Percentiles rank a stretch among this genome's conserved stretches.
These are phyloP conservation scores for Odontamblyopus rebecca DNA, from an alignment of 2,797 vertebrate species.

Conservation along the genomic window DNA sequence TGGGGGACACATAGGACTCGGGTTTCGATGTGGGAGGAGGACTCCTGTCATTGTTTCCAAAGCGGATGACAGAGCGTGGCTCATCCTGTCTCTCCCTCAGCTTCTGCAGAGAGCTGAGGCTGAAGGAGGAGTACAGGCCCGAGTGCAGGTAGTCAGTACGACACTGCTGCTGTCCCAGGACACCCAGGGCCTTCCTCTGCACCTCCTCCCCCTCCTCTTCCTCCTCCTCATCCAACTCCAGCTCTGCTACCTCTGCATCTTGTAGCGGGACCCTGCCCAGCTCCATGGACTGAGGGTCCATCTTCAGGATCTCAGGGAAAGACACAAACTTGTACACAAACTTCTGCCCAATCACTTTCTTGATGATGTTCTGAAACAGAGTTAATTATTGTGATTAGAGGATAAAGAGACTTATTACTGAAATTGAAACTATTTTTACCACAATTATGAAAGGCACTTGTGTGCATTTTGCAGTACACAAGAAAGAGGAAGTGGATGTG, in stretches of 20 bases:
- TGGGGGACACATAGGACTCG: slow-evolving; percentile 61
- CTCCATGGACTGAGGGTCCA: slow-evolving; percentile 90
- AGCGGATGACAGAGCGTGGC: slow-evolving; percentile 92
- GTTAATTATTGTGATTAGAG: neutral
- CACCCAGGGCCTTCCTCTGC: slow-evolving; percentile 74
- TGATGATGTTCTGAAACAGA: slow-evolving; percentile 90
- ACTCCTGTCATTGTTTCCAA: slow-evolving; percentile 85
- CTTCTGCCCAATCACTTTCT: slow-evolving; percentile 96
- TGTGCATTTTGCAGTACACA: slow-evolving; percentile 3
- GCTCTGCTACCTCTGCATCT: slow-evolving; percentile 83
- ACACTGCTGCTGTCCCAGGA: slow-evolving; percentile 80
- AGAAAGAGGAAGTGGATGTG: slow-evolving; percentile 65
- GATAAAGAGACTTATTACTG: neutral
- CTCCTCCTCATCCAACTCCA: slow-evolving; percentile 78
- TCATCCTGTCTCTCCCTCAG: slow-evolving; percentile 80
- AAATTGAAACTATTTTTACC: neutral
- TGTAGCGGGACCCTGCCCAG: slow-evolving; percentile 82
- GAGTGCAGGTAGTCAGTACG: slow-evolving; percentile 90
- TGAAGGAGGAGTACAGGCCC: slow-evolving; percentile 91
- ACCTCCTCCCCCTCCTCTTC: slow-evolving; percentile 67
- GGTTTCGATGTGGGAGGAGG: slow-evolving; percentile 79
- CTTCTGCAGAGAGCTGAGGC: slow-evolving; percentile 81
- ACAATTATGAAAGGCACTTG: neutral
- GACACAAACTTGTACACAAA: slow-evolving; percentile 98
- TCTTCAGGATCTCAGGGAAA: slow-evolving; percentile 94